Conservation (phyloP, 64 coral and sea anemone species). For the Pocillopora damicornis region DNA sequence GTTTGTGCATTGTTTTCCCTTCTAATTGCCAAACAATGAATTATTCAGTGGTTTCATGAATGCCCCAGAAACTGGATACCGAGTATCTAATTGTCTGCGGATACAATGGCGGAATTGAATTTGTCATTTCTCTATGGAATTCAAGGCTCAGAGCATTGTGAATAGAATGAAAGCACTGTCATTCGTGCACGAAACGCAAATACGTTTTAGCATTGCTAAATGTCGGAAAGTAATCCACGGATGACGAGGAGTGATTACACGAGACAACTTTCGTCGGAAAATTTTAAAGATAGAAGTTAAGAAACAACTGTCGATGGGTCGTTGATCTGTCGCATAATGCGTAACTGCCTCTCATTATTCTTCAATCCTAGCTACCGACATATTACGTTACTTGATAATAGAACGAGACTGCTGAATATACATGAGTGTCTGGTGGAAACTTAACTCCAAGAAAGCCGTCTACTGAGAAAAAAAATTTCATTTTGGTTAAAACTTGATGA, state of each 20-base stretch:
- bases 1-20: conserved; percentile 2
- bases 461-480: not conserved
- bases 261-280: not conserved
- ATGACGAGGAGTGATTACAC: not conserved
- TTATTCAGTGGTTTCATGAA: conserved; percentile 21
- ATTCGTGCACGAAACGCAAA: not conserved
- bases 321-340: not conserved
- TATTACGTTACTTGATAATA: not conserved
- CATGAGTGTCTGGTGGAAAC: not conserved
- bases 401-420: conserved; percentile 20
- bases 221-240: not conserved
- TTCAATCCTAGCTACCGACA: not conserved
- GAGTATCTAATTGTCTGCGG: conserved; percentile 36
- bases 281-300: not conserved
- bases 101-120: conserved; percentile 41
- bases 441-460: not conserved
- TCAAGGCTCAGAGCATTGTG: not conserved
- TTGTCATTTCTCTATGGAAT: conserved; percentile 40
- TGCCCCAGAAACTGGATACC: conserved; percentile 21
- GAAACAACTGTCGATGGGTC: not conserved
- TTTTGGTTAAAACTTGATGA: not conserved
- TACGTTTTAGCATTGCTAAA: not conserved
- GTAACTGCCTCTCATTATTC: not conserved
- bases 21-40: conserved; percentile 43
- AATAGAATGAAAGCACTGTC: not conserved